phyloP scores from a whole-genome alignment of 2,888 invertebrate species.

The Omphaloscelis lunosa region DNA sequence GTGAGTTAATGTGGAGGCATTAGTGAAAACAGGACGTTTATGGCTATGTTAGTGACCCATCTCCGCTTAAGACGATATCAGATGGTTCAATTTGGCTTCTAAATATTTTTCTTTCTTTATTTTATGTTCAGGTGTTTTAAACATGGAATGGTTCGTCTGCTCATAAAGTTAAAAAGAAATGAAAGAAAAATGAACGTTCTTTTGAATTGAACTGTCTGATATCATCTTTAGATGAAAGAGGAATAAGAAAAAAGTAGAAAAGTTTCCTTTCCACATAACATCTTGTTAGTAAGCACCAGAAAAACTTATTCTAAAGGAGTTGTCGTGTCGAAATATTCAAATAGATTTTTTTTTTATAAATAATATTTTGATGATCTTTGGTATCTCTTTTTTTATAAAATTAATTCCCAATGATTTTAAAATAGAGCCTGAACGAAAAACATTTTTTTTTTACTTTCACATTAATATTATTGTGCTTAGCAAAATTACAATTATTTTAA shows the following conservation, averaged over 20 bases:
- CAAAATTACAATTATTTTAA: neutral
- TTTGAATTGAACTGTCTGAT: slow-evolving; percentile 6
- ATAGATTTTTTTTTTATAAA: neutral
- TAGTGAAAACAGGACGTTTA: slow-evolving; percentile 71
- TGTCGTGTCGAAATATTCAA: slow-evolving; percentile 35
- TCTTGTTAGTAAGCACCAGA: slow-evolving; percentile 71
- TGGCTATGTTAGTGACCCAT: slow-evolving; percentile 64
- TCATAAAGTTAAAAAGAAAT: neutral
- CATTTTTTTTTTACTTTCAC: neutral
- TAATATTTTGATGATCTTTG: neutral
- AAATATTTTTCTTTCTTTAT: neutral
- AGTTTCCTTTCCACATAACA: slow-evolving; percentile 43
- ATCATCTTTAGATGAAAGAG: slow-evolving; percentile 41
- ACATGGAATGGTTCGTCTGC: neutral
- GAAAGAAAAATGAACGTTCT: neutral
- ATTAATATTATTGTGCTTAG: neutral
- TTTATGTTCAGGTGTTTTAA: neutral
- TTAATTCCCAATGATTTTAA: slow-evolving; percentile 19
- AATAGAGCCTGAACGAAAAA: slow-evolving; percentile 37
- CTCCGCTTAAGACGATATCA: slow-evolving; percentile 48
- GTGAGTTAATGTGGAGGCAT: slow-evolving; percentile 69
- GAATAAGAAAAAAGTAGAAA: slow-evolving; percentile 27
- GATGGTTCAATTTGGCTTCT: neutral
- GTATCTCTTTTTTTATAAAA: slow-evolving; percentile 1
- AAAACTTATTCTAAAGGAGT: slow-evolving; percentile 36